Base-by-base conservation (phyloP, 2,113 vertebrate genomes). In the Xiphophorus couchianus region DNA sequence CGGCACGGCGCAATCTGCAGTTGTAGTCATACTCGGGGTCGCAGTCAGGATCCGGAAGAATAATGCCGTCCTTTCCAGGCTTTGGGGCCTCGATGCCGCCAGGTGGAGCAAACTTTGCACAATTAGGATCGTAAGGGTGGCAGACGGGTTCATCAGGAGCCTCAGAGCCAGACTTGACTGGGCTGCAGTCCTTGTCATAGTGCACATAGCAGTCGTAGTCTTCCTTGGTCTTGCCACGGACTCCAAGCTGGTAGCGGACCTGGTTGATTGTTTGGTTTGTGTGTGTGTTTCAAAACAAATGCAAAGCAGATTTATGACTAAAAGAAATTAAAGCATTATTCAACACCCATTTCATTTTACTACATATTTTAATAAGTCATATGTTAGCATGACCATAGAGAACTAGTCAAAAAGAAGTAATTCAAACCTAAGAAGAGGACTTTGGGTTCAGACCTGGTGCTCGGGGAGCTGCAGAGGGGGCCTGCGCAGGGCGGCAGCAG, bases 11-110 rank as follows among this genome's bases (percentile, higher is more conserved):
- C 72, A 95, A 88, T 35, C 93, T 93, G 81, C 94, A 95, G 90
- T 93, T 94, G 88, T 91, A 94, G 90, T 95, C 93, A 9, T 80
- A 83, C 77, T 95, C 94, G 0, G 94, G 94, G 83, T 95, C 94
- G n/a, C 94, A 95, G 90, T 95, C 68, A 0, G 92, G 93, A 76
- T 95, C 82, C 0, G 94, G 94, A 73, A 93, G 87, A 69, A 95
- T 86, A 27, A 95, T 80, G 44, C 86, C 92, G 3, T 90, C 87
- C 25, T 74, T 80, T 58, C 22, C 30, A 0, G 76, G 64, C 30
- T 84, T 90, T 1, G 67, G 72, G 66, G 74, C 79, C 58, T 39
- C 71, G 1, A 51, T 25, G 10, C 1, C 25, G 1, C 83, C 1
- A 1, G 86, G 79, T 33, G 87, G 42, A 3, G 87, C 35, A 61